Percentiles rank a stretch among this genome's conserved stretches.
phyloP scores from a whole-genome alignment of 2,113 vertebrate genomes.

The Toxotes chatareus region DNA sequence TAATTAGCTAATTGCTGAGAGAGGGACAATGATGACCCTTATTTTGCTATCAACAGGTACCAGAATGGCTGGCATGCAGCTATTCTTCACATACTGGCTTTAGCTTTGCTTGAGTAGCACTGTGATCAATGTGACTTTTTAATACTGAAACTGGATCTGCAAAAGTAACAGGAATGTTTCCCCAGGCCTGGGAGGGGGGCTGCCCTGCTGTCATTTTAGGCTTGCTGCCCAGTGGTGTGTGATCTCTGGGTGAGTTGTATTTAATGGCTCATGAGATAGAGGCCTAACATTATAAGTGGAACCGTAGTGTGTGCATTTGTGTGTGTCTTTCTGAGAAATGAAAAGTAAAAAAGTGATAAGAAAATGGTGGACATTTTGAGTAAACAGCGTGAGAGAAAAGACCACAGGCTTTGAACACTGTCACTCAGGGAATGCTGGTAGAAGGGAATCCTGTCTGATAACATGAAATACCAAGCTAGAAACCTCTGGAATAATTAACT shows the following conservation, averaged over 20 bases:
- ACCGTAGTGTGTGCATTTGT: background rate
- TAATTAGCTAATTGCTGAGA: slow-evolving; percentile 69
- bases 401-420: slow-evolving; percentile 11
- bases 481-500: slow-evolving; percentile 52
- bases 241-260: background rate
- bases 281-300: background rate
- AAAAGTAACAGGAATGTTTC: slow-evolving; percentile 17
- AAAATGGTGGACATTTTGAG: slow-evolving; percentile 4
- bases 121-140: slow-evolving; percentile 39
- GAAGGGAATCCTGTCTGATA: slow-evolving; percentile 29
- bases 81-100: slow-evolving; percentile 1
- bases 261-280: background rate
- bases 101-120: slow-evolving; percentile 33
- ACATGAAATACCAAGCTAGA: slow-evolving; percentile 24
- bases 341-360: background rate
- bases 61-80: slow-evolving; percentile 21
- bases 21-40: slow-evolving; percentile 52
- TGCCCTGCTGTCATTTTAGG: slow-evolving; percentile 15
- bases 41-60: slow-evolving; percentile 56
- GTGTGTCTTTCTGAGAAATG: background rate
- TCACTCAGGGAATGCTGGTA: slow-evolving; percentile 33
- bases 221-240: background rate
- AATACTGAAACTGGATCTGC: slow-evolving; percentile 16
- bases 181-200: no score
- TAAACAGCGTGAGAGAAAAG: background rate